Percentiles rank a stretch among this genome's conserved stretches.
These are phyloP conservation scores for Corythoichthys haematopterus DNA, from an alignment of 2,113 vertebrate genomes.

Conservation along the genomic window DNA sequence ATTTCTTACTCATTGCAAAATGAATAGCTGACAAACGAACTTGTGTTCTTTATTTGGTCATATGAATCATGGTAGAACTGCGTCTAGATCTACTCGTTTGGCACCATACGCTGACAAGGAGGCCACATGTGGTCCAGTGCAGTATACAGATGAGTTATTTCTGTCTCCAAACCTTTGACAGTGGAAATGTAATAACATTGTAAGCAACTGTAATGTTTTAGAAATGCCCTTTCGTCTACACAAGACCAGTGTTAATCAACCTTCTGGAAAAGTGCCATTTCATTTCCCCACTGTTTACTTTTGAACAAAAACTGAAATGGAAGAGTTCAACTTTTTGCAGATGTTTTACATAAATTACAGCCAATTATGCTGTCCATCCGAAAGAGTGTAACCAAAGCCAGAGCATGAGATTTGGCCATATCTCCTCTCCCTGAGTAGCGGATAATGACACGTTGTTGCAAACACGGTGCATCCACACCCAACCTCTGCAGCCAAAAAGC, in stretches of 20 bases:
- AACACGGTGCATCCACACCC: slow-evolving; percentile 54
- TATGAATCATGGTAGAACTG: not conserved
- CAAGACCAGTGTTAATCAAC: slow-evolving; percentile 30
- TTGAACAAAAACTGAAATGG: slow-evolving; percentile 5
- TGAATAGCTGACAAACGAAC: not conserved
- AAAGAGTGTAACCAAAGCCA: slow-evolving; percentile 8
- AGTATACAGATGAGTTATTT: not conserved
- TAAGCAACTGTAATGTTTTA: slow-evolving; percentile 8
- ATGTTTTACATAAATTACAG: slow-evolving; percentile 26
- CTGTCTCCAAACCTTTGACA: not conserved
- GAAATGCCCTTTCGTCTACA: not conserved
- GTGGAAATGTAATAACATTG: not conserved
- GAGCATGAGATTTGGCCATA: slow-evolving; percentile 26
- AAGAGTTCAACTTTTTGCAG: slow-evolving; percentile 14
- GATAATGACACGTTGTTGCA: slow-evolving; percentile 58
- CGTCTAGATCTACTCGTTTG: not conserved
- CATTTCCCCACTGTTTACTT: slow-evolving; percentile 8
- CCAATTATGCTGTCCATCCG: slow-evolving; percentile 16
- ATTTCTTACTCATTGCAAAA: not conserved
- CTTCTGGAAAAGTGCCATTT: not conserved
- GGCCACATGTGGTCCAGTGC: not conserved
- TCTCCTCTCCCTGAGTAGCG: slow-evolving; percentile 28
- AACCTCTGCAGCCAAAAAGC: slow-evolving; percentile 46
- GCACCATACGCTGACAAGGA: not conserved
- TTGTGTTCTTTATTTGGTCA: not conserved